phyloP scores from a whole-genome alignment of 2,113 vertebrate species.

The Phalacrocorax aristotelis region DNA sequence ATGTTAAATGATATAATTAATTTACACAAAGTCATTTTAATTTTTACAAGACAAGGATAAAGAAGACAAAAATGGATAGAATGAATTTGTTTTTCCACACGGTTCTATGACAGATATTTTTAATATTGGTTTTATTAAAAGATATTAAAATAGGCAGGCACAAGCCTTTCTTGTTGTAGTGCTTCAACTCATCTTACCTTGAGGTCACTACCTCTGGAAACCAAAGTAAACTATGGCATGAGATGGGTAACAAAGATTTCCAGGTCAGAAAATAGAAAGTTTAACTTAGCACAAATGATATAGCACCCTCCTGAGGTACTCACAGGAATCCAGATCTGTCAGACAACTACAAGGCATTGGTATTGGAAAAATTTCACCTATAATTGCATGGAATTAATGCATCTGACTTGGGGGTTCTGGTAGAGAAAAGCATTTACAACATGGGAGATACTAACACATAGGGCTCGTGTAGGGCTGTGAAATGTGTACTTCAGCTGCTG shows the following conservation, averaged over 20 bases:
- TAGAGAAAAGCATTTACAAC: not conserved
- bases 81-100: not conserved
- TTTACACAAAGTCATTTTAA: not conserved
- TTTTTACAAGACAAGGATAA: not conserved
- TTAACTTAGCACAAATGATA: not conserved
- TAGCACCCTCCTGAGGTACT: not conserved
- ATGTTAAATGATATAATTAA: not conserved
- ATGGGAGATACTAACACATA: not conserved
- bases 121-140: not conserved
- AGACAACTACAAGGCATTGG: not conserved
- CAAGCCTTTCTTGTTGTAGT: not conserved
- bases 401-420: not conserved
- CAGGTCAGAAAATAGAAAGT: not conserved
- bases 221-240: rapidly evolving
- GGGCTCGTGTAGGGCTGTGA: not conserved
- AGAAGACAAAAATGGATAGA: not conserved
- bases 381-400: not conserved
- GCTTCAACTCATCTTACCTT: not conserved
- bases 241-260: not conserved
- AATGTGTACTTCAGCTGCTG: not conserved
- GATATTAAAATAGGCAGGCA: not conserved
- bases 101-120: not conserved
- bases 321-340: not conserved
- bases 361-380: not conserved
- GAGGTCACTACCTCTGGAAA: not conserved